Percentiles rank a stretch among this genome's conserved stretches.
Conservation (phyloP, 1,140 invertebrate genomes). For the Calycopis cecrops region DNA sequence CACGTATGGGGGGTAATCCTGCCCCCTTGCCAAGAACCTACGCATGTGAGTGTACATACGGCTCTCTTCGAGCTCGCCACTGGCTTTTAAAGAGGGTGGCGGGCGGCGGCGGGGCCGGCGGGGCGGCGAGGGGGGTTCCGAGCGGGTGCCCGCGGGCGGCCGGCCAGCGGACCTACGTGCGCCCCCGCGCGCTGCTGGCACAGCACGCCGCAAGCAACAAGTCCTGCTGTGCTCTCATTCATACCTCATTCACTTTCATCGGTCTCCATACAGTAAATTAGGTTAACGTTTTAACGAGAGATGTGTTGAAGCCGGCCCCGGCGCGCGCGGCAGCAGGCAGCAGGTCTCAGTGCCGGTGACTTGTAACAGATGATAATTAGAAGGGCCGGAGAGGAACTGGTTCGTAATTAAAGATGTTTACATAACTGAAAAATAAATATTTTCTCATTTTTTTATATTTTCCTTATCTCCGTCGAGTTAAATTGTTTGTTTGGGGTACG, state of each 20-base stretch:
- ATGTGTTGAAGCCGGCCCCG: constrained; percentile 32
- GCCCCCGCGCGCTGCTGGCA: constrained; percentile 23
- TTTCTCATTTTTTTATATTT: constrained; percentile 72
- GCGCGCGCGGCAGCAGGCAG: constrained; percentile 40
- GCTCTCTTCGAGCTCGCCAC: constrained; percentile 72
- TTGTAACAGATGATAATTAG: constrained; percentile 72
- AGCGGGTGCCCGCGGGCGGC: constrained; percentile 12
- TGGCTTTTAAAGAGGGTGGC: constrained; percentile 62
- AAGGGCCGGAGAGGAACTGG: constrained; percentile 56
- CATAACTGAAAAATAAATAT: constrained; percentile 71
- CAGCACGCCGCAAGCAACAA: constrained; percentile 19
- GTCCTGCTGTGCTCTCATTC: constrained; percentile 11
- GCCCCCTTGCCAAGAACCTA: constrained; percentile 52
- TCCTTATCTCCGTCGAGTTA: constrained; percentile 61
- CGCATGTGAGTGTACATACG: constrained; percentile 68
- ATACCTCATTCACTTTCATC: background rate
- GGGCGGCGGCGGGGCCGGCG: constrained; percentile 29
- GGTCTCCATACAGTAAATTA: no score
- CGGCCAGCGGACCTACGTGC: constrained; percentile 33
- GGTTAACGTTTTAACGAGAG: no score
- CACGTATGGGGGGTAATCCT: constrained; percentile 54
- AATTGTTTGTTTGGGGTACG: constrained; percentile 55
- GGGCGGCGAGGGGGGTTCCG: constrained; percentile 26
- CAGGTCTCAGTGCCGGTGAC: constrained; percentile 61
- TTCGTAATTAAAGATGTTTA: constrained; percentile 73